Evolutionary conservation across 2,888 invertebrate species (phyloP).

Genomic region (Villa cingulata): DNA sequence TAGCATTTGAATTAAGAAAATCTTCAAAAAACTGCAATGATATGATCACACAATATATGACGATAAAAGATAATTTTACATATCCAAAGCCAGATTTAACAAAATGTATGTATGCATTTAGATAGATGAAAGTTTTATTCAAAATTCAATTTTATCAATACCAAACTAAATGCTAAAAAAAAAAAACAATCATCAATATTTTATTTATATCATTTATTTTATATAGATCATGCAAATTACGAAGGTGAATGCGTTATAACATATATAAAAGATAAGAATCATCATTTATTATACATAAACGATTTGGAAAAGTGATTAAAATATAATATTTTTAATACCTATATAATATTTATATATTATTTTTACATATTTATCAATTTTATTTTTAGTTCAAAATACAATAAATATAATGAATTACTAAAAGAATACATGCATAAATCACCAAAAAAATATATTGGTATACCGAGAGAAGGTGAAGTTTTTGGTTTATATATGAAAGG

Average conservation of each 20-base stretch:
- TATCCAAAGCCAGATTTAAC: slow-evolving; percentile 2
- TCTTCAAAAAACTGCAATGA: background rate
- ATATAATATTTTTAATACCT: no score
- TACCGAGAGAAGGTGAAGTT: slow-evolving; percentile 10
- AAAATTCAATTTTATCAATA: background rate
- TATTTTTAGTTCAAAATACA: background rate
- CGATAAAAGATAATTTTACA: background rate
- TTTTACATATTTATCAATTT: background rate
- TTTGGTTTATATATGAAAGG: slow-evolving; percentile 8
- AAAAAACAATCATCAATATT: no score
- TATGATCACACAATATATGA: background rate
- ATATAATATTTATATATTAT: background rate
- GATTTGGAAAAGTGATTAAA: slow-evolving; percentile 3
- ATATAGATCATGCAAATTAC: slow-evolving; percentile 2
- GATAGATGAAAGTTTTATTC: background rate
- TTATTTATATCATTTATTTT: no score
- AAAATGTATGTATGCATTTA: slow-evolving; percentile 5
- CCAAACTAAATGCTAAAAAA: background rate
- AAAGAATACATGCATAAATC: slow-evolving; percentile 6
- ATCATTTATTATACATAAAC: slow-evolving; percentile 7
- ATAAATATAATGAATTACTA: background rate
- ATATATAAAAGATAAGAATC: slow-evolving; percentile 4
- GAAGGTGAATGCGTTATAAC: slow-evolving; percentile 7
- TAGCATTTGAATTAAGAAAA: background rate
- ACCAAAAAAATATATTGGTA: background rate